Evolutionary conservation across 37 sponge, comb jelly and placozoan species (phyloP).

Genomic region (Axinella damicornis): DNA sequence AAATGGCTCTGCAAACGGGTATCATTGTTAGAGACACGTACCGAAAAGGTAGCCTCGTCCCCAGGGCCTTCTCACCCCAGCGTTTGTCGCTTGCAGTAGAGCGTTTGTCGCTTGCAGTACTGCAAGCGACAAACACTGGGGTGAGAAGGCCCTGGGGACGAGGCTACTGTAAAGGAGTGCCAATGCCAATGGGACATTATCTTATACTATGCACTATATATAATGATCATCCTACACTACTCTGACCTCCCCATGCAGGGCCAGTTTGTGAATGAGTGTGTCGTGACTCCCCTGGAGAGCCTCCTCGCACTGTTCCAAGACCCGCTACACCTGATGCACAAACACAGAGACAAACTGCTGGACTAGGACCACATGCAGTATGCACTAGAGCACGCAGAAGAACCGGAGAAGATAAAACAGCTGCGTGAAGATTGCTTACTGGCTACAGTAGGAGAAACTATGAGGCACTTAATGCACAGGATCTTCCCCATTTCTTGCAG

Average conservation of each 20-base stretch:
- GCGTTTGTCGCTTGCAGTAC: no score
- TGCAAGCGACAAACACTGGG: no score
- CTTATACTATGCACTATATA: no score
- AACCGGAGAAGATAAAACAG: slow-evolving; percentile 66
- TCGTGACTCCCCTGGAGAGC: slow-evolving; percentile 69
- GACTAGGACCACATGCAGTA: slow-evolving; percentile 92
- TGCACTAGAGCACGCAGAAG: slow-evolving; percentile 71
- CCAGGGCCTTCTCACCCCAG: no score
- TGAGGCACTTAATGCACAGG: slow-evolving; percentile 89
- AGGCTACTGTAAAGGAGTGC: no score
- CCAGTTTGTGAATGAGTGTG: slow-evolving; percentile 57
- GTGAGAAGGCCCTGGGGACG: no score
- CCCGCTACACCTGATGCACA: slow-evolving; percentile 87
- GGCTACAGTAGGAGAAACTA: slow-evolving; percentile 84
- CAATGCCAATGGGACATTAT: no score
- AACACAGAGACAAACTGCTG: slow-evolving; percentile 92
- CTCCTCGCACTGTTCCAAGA: slow-evolving; percentile 83
- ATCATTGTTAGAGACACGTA: no score
- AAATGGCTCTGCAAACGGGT: no score
- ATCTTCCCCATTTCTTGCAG: slow-evolving; percentile 78
- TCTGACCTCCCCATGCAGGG: slow-evolving; percentile 11
- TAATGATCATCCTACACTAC: no score
- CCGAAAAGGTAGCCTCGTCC: no score
- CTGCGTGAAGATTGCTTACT: slow-evolving; percentile 65
- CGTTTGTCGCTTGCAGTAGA: no score